Conservation (phyloP, 2,888 invertebrate species). For the Steromphala cineraria region DNA sequence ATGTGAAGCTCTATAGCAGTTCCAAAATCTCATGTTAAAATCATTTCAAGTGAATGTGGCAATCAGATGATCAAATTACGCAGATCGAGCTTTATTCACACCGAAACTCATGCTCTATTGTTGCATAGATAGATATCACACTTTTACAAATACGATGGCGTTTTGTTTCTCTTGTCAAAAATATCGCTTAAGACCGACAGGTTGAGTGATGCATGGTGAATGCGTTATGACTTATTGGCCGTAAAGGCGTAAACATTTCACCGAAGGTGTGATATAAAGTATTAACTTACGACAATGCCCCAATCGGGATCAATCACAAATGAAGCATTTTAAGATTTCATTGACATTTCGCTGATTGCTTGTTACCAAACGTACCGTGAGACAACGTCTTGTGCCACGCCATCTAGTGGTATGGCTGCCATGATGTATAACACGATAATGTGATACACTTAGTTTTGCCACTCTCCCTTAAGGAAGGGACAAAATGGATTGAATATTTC, state of each 20-base stretch:
- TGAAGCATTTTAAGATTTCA: constrained; percentile 12
- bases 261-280: background rate
- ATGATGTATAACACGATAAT: background rate
- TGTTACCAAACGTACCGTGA: background rate
- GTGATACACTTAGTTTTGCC: background rate
- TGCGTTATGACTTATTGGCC: constrained; percentile 1
- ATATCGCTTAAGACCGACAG: no score
- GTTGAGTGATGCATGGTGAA: background rate
- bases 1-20: no score
- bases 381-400: background rate
- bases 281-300: constrained; percentile 1
- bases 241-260: background rate
- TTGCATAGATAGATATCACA: no score
- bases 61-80: no score
- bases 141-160: no score
- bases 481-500: no score
- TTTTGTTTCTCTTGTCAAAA: no score
- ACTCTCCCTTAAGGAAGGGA: no score
- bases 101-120: no score
- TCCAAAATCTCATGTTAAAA: no score
- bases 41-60: no score
- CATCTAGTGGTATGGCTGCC: background rate
- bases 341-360: constrained; percentile 11
- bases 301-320: constrained; percentile 4
- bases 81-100: no score